Evolutionary conservation across 2,888 invertebrate species (phyloP), one percentile per base, ranked within the genome.

Genomic region (Caenorhabditis sinica): DNA sequence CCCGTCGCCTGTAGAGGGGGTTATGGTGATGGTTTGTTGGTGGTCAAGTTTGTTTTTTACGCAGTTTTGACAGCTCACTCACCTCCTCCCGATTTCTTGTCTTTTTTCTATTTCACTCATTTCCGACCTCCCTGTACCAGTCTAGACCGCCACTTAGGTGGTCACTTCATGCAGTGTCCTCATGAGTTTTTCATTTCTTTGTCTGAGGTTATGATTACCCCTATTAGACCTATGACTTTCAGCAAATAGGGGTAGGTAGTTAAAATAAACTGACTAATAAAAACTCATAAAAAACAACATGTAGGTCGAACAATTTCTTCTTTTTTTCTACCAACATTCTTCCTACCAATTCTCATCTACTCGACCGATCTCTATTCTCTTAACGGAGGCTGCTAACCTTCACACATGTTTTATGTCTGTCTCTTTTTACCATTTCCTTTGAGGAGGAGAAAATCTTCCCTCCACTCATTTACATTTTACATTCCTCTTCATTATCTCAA

Each of bases 51-150:
- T 80, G 72, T 80, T 72, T 72, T 77, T 80, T 72, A 80, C 69
- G 69, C 80, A 73, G 65, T 80, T 79, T 80, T 80, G 80, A 80
- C 80, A 80, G 80, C 72, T 80, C 80, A 71, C 69, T 61, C 43
- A 49, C 49, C 49, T 49, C 49, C 28, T 30, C 40, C 77, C 63
- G 33, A 36, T 30, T 49, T 63, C 61, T 49, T 71, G 63, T 71
- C 58, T 20, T 49, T n/a, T 49, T 11, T 20, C 0, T 40, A 13
- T 61, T 56, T 79, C 71, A 20, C 65, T 77, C 77, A 69, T 58
- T 69, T 79, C 28, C 69, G 69, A 69, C 69, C 69, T 28, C 28
- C 51, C 51, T 40, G 76, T 76, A 71, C 69, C 69, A 77, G 71
- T 77, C 77, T 77, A 77, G 77, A 30, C 61, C 17, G 36, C 40